A percentile compares a stretch with the other conserved stretches of the same genome.
Evolutionary conservation across 2,888 invertebrate genomes (phyloP).

Genomic region (Sminthurides aquaticus): DNA sequence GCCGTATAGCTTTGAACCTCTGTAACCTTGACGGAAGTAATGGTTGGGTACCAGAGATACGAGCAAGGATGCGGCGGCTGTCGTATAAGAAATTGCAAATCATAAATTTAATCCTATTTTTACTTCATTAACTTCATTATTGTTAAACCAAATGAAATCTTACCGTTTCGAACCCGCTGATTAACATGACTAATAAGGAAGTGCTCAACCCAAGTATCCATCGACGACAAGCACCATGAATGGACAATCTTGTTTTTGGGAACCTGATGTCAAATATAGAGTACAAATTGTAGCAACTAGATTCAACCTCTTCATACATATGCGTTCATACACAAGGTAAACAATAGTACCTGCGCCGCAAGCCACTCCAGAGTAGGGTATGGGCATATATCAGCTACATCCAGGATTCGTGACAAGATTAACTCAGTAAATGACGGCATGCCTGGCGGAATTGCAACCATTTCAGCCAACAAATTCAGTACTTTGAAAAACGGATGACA

Average conservation of each 20-base stretch:
- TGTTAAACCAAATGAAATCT: too few relatives aligned
- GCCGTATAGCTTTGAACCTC: conserved; percentile 49
- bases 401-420: conserved; percentile 78
- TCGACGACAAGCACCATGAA: conserved; percentile 83
- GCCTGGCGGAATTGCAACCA: conserved; percentile 63
- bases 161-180: conserved; percentile 74
- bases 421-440: conserved; percentile 85
- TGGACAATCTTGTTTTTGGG: conserved; percentile 82
- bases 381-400: conserved; percentile 74
- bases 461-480: conserved; percentile 77
- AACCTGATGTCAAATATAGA: conserved; percentile 48
- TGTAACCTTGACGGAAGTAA: conserved; percentile 80
- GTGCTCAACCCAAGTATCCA: conserved; percentile 84
- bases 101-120: background rate
- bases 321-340: background rate
- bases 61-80: conserved; percentile 78
- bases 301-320: too few relatives aligned
- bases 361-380: conserved; percentile 90
- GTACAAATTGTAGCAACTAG: too few relatives aligned
- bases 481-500: conserved; percentile 89
- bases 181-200: conserved; percentile 78
- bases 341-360: conserved; percentile 56
- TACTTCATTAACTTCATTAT: too few relatives aligned
- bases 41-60: conserved; percentile 85
- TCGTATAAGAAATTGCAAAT: conserved; percentile 40